Evolutionary conservation across 2,113 vertebrate species (phyloP).

Genomic region (Syngnathus scovelli): DNA sequence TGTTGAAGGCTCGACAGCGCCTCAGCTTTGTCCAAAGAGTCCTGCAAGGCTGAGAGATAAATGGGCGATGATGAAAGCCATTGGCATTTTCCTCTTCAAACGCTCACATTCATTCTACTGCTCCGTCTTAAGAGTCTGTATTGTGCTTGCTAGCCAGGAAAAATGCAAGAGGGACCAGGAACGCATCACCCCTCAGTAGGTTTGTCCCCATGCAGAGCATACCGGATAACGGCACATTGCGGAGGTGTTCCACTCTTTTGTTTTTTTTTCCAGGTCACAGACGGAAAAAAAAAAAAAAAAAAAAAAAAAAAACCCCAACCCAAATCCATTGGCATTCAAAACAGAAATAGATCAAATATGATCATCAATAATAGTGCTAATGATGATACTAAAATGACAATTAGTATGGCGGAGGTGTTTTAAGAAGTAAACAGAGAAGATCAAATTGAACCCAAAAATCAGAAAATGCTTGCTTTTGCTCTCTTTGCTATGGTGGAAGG

Average conservation of each 20-base stretch:
- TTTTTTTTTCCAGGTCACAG: conserved; percentile 16
- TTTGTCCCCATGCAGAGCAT: conserved; percentile 63
- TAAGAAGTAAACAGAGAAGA: conserved; percentile 22
- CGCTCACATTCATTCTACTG: conserved; percentile 64
- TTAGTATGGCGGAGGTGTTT: conserved; percentile 35
- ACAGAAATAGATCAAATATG: conserved; percentile 21
- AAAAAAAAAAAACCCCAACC: conserved; percentile 4
- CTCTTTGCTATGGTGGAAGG: conserved; percentile 49
- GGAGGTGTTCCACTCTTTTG: conserved; percentile 34
- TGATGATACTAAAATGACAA: conserved; percentile 21
- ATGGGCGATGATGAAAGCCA: conserved; percentile 49
- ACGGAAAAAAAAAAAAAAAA: conserved; percentile 18
- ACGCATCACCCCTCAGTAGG: conserved; percentile 48
- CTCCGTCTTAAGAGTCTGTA: conserved; percentile 60
- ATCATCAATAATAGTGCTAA: conserved; percentile 8
- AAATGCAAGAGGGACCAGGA: conserved; percentile 45
- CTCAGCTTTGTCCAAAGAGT: conserved; percentile 54
- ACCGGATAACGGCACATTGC: conserved; percentile 42
- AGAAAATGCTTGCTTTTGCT: conserved; percentile 40
- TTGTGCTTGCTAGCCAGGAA: conserved; percentile 44
- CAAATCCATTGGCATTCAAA: conserved; percentile 7
- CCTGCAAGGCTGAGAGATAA: conserved; percentile 65
- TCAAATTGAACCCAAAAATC: conserved; percentile 27
- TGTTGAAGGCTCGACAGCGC: conserved; percentile 56
- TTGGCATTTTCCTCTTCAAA: conserved; percentile 1